Evolutionary conservation across 2,797 vertebrate genomes (phyloP).

Genomic region (Mallotus villosus): DNA sequence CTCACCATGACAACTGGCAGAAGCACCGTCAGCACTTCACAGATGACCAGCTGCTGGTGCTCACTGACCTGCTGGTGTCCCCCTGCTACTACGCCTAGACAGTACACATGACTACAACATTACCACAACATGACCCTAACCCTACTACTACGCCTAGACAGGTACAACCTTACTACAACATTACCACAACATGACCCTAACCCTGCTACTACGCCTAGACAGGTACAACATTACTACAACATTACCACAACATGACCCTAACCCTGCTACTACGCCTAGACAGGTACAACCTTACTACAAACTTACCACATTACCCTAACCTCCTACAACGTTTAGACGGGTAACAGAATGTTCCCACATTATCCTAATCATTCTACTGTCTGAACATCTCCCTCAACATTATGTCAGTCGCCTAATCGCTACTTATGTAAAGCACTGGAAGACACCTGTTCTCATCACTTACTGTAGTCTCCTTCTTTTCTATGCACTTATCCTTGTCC

Average conservation of each 20-base stretch:
- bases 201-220: slow-evolving; percentile 55
- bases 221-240: slow-evolving; percentile 18
- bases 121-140: slow-evolving; percentile 2
- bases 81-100: slow-evolving; percentile 57
- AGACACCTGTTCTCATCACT: background rate
- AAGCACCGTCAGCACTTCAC: slow-evolving; percentile 98
- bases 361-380: no score
- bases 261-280: slow-evolving; percentile 83
- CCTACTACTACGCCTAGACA: slow-evolving; percentile 52
- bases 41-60: slow-evolving; percentile 94
- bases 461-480: background rate
- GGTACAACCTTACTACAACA: slow-evolving; percentile 20
- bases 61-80: slow-evolving; percentile 96
- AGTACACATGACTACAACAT: slow-evolving; percentile 4
- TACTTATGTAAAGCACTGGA: background rate
- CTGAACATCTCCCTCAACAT: background rate
- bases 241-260: background rate
- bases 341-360: slow-evolving; percentile 11
- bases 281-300: background rate
- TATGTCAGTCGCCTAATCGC: no score
- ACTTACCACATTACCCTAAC: background rate
- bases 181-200: background rate
- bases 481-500: background rate
- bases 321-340: slow-evolving; percentile 52
- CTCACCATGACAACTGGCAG: slow-evolving; percentile 98